Base-by-base conservation (phyloP, 2,888 invertebrate species). In the Pristionchus arcanus region DNA sequence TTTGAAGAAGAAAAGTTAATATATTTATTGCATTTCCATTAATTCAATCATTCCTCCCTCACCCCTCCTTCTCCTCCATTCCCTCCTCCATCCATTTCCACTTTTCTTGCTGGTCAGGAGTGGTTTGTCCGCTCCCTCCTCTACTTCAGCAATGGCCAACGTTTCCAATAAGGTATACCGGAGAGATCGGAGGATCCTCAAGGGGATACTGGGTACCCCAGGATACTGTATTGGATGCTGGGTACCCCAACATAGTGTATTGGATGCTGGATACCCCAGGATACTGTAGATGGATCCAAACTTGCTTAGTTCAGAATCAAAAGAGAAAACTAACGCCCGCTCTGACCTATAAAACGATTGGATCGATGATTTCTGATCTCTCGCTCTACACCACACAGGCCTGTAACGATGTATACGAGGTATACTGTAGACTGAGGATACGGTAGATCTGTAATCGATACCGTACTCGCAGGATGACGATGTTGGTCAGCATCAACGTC, bases 301-400 rank as follows among this genome's bases (percentile, higher is more conserved):
- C 63, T 16, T 55, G 21, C 13, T 55, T 55, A 16, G 9, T 71
- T 16, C 71, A 71, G 71, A 71, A 71, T 71, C 71, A 71, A 34
- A 71, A 71, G 71, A 71, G 71, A 71, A 71, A 71, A 71, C 71
- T 71, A 71, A 71, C 71, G 71, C 71, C 71, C 31, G 21, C 16
- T 31, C 71, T 34, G 71, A 71, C 31, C 21, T 71, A 71, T 34
- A 71, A 71, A 34, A 31, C 31, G 71, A 31, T 71, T 16, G 71
- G 71, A 21, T 34, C 71, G 21, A 71, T 71, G 71, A 31, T 71
- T 21, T 31, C 71, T 19, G 71, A 71, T 34, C 71, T 71, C 71
- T 34, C 71, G 71, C 71, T 71, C 71, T 71, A 71, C 34, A 71
- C 71, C 16, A 71, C 31, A 15, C 13, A 71, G 15, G 71, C 71